phyloP scores from a whole-genome alignment of 1,140 invertebrate genomes.

The Aphelinus certus region DNA sequence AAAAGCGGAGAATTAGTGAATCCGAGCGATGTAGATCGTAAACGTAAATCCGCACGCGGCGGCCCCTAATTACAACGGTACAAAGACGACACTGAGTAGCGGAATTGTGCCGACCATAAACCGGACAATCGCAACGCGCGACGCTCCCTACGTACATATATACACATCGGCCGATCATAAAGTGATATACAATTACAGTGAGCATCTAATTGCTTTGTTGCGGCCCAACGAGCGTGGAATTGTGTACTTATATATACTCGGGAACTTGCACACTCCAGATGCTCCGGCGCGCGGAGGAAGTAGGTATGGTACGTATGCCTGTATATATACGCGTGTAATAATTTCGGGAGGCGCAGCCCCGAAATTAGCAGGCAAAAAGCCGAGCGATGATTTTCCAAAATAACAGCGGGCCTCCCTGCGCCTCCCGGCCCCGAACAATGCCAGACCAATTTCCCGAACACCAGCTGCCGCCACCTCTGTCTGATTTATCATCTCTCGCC shows the following conservation, averaged over 20 bases:
- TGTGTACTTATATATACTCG: not conserved
- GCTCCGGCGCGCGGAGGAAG: slow-evolving; percentile 48
- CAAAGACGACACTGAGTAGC: too few species aligned
- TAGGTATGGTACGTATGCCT: slow-evolving; percentile 40
- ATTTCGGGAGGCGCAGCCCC: slow-evolving; percentile 50
- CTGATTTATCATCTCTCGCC: slow-evolving; percentile 59
- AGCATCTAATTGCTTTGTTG: slow-evolving; percentile 23
- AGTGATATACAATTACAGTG: slow-evolving; percentile 16
- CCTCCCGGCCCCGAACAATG: slow-evolving; percentile 45
- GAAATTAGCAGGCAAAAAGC: slow-evolving; percentile 61
- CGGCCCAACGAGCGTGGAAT: not conserved
- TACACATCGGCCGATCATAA: slow-evolving; percentile 1
- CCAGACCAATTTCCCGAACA: slow-evolving; percentile 54
- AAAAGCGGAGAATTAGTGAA: too few species aligned
- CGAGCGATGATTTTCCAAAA: slow-evolving; percentile 63
- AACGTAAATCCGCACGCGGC: too few species aligned
- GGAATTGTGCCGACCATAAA: too few species aligned
- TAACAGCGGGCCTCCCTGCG: slow-evolving; percentile 42
- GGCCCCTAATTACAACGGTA: too few species aligned
- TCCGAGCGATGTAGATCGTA: too few species aligned
- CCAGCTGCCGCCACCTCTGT: slow-evolving; percentile 60
- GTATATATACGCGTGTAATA: slow-evolving; percentile 26
- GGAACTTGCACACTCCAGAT: slow-evolving; percentile 38
- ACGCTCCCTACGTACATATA: too few species aligned
- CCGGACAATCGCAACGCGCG: too few species aligned